These are phyloP conservation scores for Amphiprion percula DNA, from an alignment of 2,113 vertebrate genomes.

Conservation along the genomic window DNA sequence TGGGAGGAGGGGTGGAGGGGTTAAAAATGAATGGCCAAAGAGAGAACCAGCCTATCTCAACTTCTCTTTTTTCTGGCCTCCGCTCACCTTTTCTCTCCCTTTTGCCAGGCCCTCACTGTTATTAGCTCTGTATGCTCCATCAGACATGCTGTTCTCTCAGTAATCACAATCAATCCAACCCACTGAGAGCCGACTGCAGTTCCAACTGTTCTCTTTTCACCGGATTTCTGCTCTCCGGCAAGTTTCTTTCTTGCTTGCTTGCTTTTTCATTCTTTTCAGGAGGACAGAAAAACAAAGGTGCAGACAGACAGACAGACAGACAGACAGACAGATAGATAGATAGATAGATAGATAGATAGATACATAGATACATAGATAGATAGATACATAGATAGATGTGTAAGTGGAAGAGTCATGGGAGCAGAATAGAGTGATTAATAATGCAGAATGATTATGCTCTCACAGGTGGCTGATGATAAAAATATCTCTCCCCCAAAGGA, in stretches of 20 bases:
- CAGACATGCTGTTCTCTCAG: constrained; percentile 68
- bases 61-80: constrained; percentile 1
- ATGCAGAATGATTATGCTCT: constrained; percentile 75
- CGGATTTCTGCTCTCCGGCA: constrained; percentile 21
- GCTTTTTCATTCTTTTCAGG: not conserved
- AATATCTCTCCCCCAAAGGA: constrained; percentile 64
- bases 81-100: constrained; percentile 14
- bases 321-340: constrained; percentile 17
- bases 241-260: constrained; percentile 16
- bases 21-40: constrained; percentile 26
- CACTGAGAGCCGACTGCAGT: constrained; percentile 48
- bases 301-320: constrained; percentile 6
- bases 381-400: not conserved
- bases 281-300: not conserved
- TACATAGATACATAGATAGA: constrained; percentile 19
- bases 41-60: not conserved
- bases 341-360: constrained; percentile 7
- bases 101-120: constrained; percentile 36
- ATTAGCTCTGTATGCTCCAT: constrained; percentile 60
- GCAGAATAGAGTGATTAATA: constrained; percentile 70
- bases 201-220: constrained; percentile 47
- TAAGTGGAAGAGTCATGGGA: constrained; percentile 23
- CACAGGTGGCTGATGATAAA: constrained; percentile 77
- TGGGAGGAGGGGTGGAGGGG: not conserved
- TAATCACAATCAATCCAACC: constrained; percentile 70